Percentiles rank a stretch among this genome's conserved stretches.
Conservation (phyloP, 1,140 invertebrate species). For the Arctopsyche grandis region DNA sequence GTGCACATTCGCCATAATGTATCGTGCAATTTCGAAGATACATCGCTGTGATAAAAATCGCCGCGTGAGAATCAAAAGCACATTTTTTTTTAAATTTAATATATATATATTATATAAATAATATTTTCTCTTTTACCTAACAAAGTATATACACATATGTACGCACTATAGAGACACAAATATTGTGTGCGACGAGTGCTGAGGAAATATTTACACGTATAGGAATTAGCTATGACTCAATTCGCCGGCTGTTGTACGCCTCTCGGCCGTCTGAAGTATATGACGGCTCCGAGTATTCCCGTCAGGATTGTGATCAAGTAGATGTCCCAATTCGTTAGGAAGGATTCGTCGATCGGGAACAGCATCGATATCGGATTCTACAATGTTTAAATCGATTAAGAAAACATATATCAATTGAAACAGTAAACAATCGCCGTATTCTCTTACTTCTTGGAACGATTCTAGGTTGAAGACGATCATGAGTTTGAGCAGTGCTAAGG, state of each 20-base stretch:
- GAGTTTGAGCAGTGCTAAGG: conserved; percentile 91
- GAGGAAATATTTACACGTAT: conserved; percentile 26
- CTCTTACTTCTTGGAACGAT: conserved; percentile 75
- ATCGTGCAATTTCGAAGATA: too few species aligned
- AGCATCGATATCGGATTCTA: conserved; percentile 74
- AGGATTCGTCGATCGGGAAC: conserved; percentile 73
- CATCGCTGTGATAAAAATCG: too few species aligned
- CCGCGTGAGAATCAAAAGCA: too few species aligned
- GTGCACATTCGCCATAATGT: too few species aligned
- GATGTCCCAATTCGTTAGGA: conserved; percentile 93
- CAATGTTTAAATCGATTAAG: conserved; percentile 60
- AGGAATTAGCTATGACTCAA: background rate
- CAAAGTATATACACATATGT: conserved; percentile 10
- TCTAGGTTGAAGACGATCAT: conserved; percentile 81
- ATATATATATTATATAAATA: conserved; percentile 5
- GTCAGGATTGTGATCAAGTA: conserved; percentile 88
- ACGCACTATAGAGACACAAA: conserved; percentile 13
- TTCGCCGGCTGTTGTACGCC: conserved; percentile 56
- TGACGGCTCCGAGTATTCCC: conserved; percentile 81
- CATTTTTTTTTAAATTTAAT: background rate
- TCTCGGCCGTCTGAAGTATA: conserved; percentile 79
- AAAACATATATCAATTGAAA: background rate
- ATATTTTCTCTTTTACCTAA: too few species aligned
- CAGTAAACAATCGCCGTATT: background rate
- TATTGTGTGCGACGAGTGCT: conserved; percentile 12